Evolutionary conservation across 2,797 vertebrate species (phyloP).

Genomic region (Dicrostonyx torquatus): DNA sequence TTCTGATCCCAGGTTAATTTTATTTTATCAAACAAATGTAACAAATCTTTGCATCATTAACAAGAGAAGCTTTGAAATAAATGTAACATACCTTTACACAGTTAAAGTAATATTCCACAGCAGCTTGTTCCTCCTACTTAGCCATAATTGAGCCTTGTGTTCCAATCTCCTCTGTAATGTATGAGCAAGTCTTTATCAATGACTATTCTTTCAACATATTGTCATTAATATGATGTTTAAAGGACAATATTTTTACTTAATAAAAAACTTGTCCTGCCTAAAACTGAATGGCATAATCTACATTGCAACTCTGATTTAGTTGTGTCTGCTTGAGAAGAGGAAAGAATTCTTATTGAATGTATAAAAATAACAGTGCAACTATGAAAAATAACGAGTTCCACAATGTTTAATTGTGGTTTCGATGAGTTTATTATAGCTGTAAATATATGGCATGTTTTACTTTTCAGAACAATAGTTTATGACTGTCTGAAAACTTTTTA

Average conservation of each 20-base stretch:
- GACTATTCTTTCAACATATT: background rate
- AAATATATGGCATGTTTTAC: background rate
- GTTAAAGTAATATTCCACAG: background rate
- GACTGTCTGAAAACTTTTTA: background rate
- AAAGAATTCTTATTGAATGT: background rate
- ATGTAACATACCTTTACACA: background rate
- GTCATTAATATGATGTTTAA: constrained; percentile 27
- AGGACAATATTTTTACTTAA: background rate
- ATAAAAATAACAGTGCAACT: background rate
- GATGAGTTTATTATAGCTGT: background rate
- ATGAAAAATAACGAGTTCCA: background rate
- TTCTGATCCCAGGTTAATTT: background rate
- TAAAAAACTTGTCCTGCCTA: background rate
- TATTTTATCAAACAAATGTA: background rate
- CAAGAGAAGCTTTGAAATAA: background rate
- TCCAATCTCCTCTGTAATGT: background rate
- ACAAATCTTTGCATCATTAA: background rate
- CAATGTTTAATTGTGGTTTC: background rate
- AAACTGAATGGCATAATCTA: background rate
- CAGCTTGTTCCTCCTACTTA: background rate
- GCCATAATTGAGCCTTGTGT: background rate
- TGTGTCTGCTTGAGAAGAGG: background rate
- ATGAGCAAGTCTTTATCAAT: background rate
- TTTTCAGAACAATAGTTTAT: constrained; percentile 24
- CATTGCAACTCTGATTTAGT: background rate